phyloP scores from a whole-genome alignment of 2,888 invertebrate species.

The Andrena praecox region DNA sequence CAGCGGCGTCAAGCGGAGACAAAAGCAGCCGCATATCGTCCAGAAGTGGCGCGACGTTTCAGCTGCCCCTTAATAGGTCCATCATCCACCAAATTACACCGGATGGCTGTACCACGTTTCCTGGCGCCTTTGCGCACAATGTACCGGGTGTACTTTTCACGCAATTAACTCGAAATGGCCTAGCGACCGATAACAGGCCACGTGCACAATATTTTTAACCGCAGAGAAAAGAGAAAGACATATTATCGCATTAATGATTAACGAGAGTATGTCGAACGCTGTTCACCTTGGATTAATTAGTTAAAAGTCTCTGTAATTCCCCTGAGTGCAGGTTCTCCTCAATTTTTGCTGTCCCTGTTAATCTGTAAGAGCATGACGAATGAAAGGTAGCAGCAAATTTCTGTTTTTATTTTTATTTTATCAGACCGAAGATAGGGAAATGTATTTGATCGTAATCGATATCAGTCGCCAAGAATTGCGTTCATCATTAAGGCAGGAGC shows the following conservation, averaged over 20 bases:
- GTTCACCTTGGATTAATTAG: background rate
- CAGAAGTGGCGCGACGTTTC: constrained; percentile 54
- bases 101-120: constrained; percentile 28
- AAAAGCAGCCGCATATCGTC: constrained; percentile 12
- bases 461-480: constrained; percentile 1
- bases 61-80: constrained; percentile 59
- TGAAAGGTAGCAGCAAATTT: background rate
- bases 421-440: background rate
- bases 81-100: constrained; percentile 65
- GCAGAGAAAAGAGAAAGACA: background rate
- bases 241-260: constrained; percentile 16
- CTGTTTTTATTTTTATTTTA: background rate
- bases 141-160: constrained; percentile 60
- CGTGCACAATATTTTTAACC: constrained; percentile 15
- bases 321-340: background rate
- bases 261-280: background rate
- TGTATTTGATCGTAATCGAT: constrained; percentile 18
- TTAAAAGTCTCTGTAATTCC: background rate
- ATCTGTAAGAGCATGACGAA: too few relatives aligned
- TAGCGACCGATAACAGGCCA: constrained; percentile 41
- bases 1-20: constrained; percentile 22
- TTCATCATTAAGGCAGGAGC: constrained; percentile 36
- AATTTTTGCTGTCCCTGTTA: background rate
- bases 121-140: constrained; percentile 22
- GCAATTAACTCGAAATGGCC: constrained; percentile 61